Evolutionary conservation across 2,113 vertebrate genomes (phyloP), one percentile per base, ranked within the genome.

Genomic region (Caloenas nicobarica): DNA sequence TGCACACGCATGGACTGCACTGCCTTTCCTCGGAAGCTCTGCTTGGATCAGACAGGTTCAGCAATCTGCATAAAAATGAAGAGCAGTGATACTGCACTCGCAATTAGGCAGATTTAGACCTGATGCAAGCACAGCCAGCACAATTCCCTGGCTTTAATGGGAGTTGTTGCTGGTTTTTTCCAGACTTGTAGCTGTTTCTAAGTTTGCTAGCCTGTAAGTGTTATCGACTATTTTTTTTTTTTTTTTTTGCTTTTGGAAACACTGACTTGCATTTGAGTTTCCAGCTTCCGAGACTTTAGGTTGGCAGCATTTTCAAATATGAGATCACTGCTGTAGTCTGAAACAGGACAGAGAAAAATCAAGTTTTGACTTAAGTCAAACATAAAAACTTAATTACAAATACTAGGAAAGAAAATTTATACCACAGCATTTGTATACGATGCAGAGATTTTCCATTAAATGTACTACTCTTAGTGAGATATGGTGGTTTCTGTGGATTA

Each of bases 1-100:
- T 64, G 54, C 83, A 88, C 69, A 54, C 1, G 15, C 84, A 51
- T 29, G 64, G 48, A 57, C 51, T 6, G 29, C 74, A 83, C 8
- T 34, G 66, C 56, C 40, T 80, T 88, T 66, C n/a, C 38, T 93
- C 3, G 4, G 60, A 71, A 93, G 34, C 42, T 86, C 60, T 57
- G 68, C 68, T 71, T 88, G 48, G 51, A 90, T 93, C 64, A 64
- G 82, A 28, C 1, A 4, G 51, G 62, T 70, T 78, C 83, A 83
- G 65, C 68, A 68, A 81, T 78, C 72, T 88, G 86, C 86, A 91
- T 86, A 54, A 89, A 89, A 91, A 83, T 44, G 62, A 91, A 88
- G 18, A 88, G 79, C 60, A 82, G 81, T 29, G 58, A 81, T 88
- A 86, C 14, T 86, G 72, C 79, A 13, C 74, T 91, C 56, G 85